These are phyloP conservation scores for Andrena dorsata DNA, from an alignment of 2,888 invertebrate species.

Conservation along the genomic window DNA sequence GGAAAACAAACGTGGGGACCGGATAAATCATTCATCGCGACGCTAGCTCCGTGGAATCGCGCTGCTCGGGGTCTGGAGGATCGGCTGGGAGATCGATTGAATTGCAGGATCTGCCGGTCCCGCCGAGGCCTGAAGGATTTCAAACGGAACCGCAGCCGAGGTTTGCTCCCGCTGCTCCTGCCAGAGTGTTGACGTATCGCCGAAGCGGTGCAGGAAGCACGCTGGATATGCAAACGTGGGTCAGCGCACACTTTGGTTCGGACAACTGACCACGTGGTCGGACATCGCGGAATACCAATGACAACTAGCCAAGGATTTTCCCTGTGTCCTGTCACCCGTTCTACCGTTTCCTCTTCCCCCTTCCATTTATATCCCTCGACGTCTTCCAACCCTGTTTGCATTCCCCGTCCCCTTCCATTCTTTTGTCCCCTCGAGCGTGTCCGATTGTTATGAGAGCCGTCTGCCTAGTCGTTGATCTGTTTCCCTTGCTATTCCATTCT, in stretches of 20 bases:
- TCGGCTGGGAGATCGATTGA: slow-evolving; percentile 38
- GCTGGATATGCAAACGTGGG: slow-evolving; percentile 68
- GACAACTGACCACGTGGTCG: slow-evolving; percentile 21
- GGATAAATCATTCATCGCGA: slow-evolving; percentile 1
- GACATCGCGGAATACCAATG: slow-evolving; percentile 39
- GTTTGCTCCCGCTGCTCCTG: slow-evolving; percentile 42
- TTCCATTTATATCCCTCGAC: not conserved
- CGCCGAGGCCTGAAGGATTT: slow-evolving; percentile 37
- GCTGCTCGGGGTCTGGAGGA: not conserved
- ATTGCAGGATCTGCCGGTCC: slow-evolving; percentile 23
- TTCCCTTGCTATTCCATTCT: not conserved
- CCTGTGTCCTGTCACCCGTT: not conserved
- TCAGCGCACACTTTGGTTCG: slow-evolving; percentile 53
- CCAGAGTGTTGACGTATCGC: slow-evolving; percentile 69
- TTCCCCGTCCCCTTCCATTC: not conserved
- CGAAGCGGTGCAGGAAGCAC: slow-evolving; percentile 46
- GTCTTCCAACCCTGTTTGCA: not conserved
- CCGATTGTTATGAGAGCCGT: slow-evolving; percentile 15
- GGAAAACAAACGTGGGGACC: not conserved
- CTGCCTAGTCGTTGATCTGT: not conserved
- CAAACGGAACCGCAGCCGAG: slow-evolving; percentile 52
- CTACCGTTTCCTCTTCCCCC: not conserved
- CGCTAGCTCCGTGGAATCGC: not conserved
- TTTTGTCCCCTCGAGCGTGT: not conserved
- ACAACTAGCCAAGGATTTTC: slow-evolving; percentile 23